These are phyloP conservation scores for Gymnogyps californianus DNA, from an alignment of 2,113 vertebrate species.

Conservation along the genomic window DNA sequence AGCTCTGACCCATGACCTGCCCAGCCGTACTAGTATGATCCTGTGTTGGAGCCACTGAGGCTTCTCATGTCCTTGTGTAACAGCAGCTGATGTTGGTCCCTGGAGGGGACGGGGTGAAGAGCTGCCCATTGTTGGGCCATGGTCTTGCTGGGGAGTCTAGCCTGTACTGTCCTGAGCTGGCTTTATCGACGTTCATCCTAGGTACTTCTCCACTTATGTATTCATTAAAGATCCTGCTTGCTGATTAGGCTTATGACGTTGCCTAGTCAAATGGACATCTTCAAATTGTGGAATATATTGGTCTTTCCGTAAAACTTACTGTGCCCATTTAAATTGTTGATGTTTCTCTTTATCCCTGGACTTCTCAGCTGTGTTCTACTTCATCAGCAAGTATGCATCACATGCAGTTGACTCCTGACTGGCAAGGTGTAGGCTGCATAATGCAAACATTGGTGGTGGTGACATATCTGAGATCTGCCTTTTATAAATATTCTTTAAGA, in stretches of 20 bases:
- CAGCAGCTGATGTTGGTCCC: not conserved
- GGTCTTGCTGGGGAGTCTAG: not conserved
- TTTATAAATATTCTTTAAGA: not conserved
- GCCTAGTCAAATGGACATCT: not conserved
- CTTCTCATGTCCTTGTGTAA: not conserved
- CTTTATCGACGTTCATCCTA: not conserved
- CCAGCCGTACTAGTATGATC: fast-evolving
- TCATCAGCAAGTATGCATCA: not conserved
- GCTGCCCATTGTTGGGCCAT: fast-evolving
- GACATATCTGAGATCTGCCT: not conserved
- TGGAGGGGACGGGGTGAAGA: not conserved
- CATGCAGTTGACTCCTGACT: not conserved
- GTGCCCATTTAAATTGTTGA: not conserved
- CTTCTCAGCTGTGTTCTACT: not conserved
- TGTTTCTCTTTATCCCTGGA: not conserved
- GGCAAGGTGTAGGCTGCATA: not conserved
- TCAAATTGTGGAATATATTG: not conserved
- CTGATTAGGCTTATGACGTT: not conserved
- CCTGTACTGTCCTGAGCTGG: not conserved
- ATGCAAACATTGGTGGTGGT: not conserved
- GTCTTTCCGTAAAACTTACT: not conserved
- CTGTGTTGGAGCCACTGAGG: not conserved
- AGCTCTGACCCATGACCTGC: not conserved
- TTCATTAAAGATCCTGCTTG: not conserved
- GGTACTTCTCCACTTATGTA: not conserved